A percentile compares a stretch with the other conserved stretches of the same genome.
Conservation (phyloP, 1,140 invertebrate species). For the Sinella curviseta region DNA sequence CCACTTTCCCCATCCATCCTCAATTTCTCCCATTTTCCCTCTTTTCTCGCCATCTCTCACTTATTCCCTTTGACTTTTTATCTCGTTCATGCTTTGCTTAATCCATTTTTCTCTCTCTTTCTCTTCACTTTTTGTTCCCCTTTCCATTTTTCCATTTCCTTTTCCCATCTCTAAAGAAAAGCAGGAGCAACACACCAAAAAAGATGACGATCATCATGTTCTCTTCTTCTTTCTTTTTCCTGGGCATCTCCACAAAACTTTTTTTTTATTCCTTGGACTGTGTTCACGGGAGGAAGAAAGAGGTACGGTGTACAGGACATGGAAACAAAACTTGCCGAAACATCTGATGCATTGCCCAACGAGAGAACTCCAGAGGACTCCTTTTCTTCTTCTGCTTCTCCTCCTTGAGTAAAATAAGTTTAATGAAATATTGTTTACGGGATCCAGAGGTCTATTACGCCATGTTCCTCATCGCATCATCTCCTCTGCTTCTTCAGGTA, state of each 20-base stretch:
- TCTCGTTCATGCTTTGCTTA: slow-evolving; percentile 46
- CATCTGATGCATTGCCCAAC: neutral
- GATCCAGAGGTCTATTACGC: neutral
- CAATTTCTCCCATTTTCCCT: too few species aligned
- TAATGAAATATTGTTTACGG: neutral
- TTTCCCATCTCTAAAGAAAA: too few species aligned
- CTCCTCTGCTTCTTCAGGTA: neutral
- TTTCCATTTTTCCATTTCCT: neutral
- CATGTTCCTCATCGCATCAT: neutral
- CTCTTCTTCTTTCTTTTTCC: neutral
- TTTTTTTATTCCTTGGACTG: too few species aligned
- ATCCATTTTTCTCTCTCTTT: slow-evolving; percentile 37
- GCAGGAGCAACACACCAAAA: neutral
- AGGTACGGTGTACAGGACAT: neutral
- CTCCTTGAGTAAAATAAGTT: too few species aligned
- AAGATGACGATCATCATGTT: neutral
- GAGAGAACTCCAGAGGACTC: too few species aligned
- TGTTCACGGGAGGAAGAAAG: neutral
- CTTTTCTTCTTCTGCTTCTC: too few species aligned
- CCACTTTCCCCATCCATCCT: too few species aligned
- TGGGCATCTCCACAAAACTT: too few species aligned
- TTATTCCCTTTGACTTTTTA: slow-evolving; percentile 37
- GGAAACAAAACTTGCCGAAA: neutral
- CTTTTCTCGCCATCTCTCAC: slow-evolving; percentile 9
- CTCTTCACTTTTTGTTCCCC: neutral